Evolutionary conservation across 2,797 vertebrate genomes (phyloP), one percentile per base, ranked within the genome.

Genomic region (Psittacula derbiana): DNA sequence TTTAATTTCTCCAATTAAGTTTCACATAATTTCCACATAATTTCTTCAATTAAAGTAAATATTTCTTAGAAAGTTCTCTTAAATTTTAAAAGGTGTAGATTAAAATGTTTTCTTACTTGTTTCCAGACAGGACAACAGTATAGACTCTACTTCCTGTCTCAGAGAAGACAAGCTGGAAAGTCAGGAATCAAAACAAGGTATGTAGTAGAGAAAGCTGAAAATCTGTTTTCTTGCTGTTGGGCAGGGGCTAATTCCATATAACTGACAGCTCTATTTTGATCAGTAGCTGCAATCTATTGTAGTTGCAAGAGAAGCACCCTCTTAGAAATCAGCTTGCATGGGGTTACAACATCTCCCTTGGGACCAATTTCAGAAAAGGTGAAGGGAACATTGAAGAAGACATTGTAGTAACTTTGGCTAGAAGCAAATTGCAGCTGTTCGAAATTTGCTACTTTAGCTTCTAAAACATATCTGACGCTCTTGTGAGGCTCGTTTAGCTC

Each of bases 91-190:
- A 36, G 16, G n/a, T 1, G 0, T 69, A 79, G 38, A 40, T 80
- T 88, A 38, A 85, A 87, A 64, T 78, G 21, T 90, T 2, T 53
- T 96, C 50, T 82, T 80, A 9, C 91, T 96, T 97, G 20, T 93
- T 96, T 97, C 58, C 94, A 99, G 99, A 95, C 99, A 99, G 97
- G 99, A 99, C 84, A 98, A 98, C 96, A 99, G 96, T 91, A 95
- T 99, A 93, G 99, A 99, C 94, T 99, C 99, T 55, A 98, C 99
- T 31, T 99, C 98, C 62, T 99, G 98, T 83, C 67, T 98, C 55
- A 99, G 98, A 97, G 99, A 99, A 86, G 97, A 96, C 31, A 98
- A 98, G 92, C 75, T 94, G 10, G 98, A 99, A 92, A 98, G 96
- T 73, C 89, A 97, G 81, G 98, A 99, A 43, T 96, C 96, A 76